Evolutionary conservation across 2,888 invertebrate species (phyloP).

Genomic region (Bibio marci): DNA sequence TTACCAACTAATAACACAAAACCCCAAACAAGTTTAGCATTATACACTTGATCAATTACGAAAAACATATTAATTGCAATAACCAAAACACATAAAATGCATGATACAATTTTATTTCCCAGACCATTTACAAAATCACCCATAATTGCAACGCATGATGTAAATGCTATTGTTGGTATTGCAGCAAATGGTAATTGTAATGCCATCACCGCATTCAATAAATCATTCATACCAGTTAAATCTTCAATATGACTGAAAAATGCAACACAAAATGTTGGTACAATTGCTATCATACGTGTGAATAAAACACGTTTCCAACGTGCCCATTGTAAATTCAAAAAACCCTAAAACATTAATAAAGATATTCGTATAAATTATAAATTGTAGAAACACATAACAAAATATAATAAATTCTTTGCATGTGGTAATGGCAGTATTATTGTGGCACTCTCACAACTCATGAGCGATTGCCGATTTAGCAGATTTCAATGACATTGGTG

Average conservation of each 20-base stretch:
- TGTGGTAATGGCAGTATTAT: conserved; percentile 2
- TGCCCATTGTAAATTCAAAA: conserved; percentile 67
- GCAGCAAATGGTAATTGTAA: conserved; percentile 77
- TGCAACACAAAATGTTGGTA: conserved; percentile 49
- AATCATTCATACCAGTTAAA: conserved; percentile 66
- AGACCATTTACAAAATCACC: conserved; percentile 66
- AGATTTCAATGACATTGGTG: too few species aligned
- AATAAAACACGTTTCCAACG: conserved; percentile 74
- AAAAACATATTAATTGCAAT: conserved; percentile 68
- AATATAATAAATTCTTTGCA: background rate
- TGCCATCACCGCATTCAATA: conserved; percentile 73
- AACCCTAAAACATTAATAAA: conserved; percentile 35
- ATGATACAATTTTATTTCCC: conserved; percentile 51
- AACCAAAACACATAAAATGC: conserved; percentile 47
- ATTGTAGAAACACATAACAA: too few species aligned
- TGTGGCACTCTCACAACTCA: too few species aligned
- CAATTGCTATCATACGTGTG: conserved; percentile 68
- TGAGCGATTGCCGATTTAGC: too few species aligned
- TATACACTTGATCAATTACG: conserved; percentile 42
- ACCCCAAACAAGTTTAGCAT: conserved; percentile 27
- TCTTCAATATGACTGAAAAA: conserved; percentile 48
- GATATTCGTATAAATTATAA: background rate
- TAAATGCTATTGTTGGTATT: conserved; percentile 72
- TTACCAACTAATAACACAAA: conserved; percentile 31
- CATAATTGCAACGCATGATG: conserved; percentile 62